Percentiles rank a stretch among this genome's conserved stretches.
These are phyloP conservation scores for Bettongia penicillata DNA, from an alignment of 2,113 vertebrate species.

Conservation along the genomic window DNA sequence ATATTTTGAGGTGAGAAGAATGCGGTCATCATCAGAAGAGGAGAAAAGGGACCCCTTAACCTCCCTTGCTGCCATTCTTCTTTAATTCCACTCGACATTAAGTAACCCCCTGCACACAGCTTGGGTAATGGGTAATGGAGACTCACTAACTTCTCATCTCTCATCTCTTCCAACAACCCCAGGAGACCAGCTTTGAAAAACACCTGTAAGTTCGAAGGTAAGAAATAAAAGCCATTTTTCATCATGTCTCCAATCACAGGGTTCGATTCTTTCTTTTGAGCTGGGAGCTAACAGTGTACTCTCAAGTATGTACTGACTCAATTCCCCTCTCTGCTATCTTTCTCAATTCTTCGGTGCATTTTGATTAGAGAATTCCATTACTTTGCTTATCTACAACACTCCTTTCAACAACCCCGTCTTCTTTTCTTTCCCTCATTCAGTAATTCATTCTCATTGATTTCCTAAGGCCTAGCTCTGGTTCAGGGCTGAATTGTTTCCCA, in stretches of 20 bases:
- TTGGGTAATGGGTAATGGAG: slow-evolving; percentile 88
- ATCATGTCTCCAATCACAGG: not conserved
- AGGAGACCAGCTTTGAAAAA: slow-evolving; percentile 94
- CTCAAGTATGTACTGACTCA: not conserved
- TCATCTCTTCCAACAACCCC: slow-evolving; percentile 89
- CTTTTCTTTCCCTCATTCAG: not conserved
- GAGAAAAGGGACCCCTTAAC: slow-evolving; percentile 69
- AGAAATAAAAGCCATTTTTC: not conserved
- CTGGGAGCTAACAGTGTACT: not conserved
- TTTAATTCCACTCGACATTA: slow-evolving; percentile 88
- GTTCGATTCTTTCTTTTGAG: not conserved
- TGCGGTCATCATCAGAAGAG: not conserved
- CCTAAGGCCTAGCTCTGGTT: not conserved
- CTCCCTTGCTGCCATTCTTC: slow-evolving; percentile 90
- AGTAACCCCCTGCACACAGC: slow-evolving; percentile 87
- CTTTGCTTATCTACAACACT: not conserved
- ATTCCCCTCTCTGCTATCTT: not conserved
- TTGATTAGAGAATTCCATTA: not conserved
- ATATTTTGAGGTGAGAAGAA: not conserved
- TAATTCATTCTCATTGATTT: not conserved
- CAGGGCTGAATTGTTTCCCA: not conserved
- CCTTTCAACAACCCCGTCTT: not conserved
- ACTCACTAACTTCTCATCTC: slow-evolving; percentile 88
- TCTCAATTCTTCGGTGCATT: not conserved
- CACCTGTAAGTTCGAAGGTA: slow-evolving; percentile 80